These are phyloP conservation scores for Sebastes elongatus DNA, from an alignment of 2,797 vertebrate species.

Conservation along the genomic window DNA sequence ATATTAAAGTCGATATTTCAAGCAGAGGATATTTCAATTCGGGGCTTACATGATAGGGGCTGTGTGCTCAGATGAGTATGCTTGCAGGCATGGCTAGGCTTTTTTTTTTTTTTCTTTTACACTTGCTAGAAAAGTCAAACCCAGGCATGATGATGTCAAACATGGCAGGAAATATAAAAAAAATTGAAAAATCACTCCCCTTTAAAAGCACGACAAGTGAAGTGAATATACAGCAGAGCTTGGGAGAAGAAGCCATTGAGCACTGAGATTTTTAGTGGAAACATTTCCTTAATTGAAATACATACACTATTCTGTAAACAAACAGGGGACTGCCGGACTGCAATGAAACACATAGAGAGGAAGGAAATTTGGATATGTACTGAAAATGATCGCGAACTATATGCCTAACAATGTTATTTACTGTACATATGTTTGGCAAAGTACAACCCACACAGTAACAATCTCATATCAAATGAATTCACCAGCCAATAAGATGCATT, in stretches of 20 bases:
- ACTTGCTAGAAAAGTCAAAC: slow-evolving; percentile 88
- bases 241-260: neutral
- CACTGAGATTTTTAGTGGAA: neutral
- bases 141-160: slow-evolving; percentile 68
- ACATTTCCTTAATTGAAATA: neutral
- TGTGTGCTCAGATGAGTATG: slow-evolving; percentile 88
- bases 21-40: slow-evolving; percentile 98
- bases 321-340: neutral
- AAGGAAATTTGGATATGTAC: neutral
- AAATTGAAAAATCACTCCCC: neutral
- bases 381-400: neutral
- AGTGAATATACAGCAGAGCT: neutral
- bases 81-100: slow-evolving; percentile 79
- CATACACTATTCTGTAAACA: neutral
- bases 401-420: neutral
- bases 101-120: slow-evolving; percentile 30
- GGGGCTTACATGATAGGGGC: slow-evolving; percentile 90
- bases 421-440: neutral
- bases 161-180: slow-evolving; percentile 20
- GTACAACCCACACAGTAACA: neutral
- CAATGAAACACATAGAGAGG: neutral
- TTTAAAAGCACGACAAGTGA: neutral
- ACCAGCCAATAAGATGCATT: neutral
- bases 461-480: neutral
- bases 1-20: slow-evolving; percentile 99